Evolutionary conservation across 2,113 vertebrate genomes (phyloP), one percentile per base, ranked within the genome.

Genomic region (Mixornis gularis): DNA sequence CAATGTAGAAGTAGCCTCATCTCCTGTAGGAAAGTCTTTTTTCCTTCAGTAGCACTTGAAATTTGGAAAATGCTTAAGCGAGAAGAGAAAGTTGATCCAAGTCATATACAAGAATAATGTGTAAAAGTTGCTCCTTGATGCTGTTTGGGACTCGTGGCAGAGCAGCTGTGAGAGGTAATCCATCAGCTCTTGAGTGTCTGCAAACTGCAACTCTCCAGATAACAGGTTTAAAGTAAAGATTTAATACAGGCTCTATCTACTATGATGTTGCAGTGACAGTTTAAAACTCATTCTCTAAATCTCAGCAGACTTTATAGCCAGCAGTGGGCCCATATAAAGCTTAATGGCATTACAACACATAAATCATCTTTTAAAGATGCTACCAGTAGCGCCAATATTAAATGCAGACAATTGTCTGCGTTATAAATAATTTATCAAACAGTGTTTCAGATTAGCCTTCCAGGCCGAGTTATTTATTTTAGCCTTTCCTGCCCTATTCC

Each of bases 381-480:
- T 97, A 97, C 97, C 97, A 95, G 98, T 98, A 98, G 98, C 98
- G 97, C 98, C 97, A 97, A 98, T 99, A 99, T 99, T 99, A 99
- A 99, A 99, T 98, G 98, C 98, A 97, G 98, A 98, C 98, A 98
- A 98, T 99, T 98, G 98, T 98, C 98, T 97, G 97, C 95, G 98
- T 98, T 98, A 99, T 99, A 99, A 99, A 99, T 99, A 99, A 99
- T 99, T 99, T 98, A 99, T 99, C 98, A 99, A 98, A 98, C 98
- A 97, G 97, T 58, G 12, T 97, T 98, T 97, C 95, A 97, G 98
- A 98, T 98, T 97, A 98, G 96, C 97, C 97, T 92, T 98, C 95
- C 96, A 73, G 40, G 96, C 97, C 84, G 97, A 97, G 97, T 98
- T 99, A 98, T 99, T 99, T 99, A 99, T 99, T 99, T 97, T 98